Conservation (phyloP, 1,140 invertebrate species). For the Battus philenor region DNA sequence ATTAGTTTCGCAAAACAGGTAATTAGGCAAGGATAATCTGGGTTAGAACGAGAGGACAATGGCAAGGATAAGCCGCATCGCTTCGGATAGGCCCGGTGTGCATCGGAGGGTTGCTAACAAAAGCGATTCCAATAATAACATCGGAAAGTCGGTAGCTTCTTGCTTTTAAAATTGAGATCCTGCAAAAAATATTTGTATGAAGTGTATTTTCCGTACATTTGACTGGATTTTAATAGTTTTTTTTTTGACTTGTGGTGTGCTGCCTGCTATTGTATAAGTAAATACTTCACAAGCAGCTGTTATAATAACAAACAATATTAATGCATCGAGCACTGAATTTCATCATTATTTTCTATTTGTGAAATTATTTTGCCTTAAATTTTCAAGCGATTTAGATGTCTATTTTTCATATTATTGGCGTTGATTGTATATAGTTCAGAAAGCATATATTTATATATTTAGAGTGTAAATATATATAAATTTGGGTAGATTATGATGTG, state of each 20-base stretch:
- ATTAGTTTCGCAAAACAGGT: constrained; percentile 68
- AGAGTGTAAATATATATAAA: too few species aligned
- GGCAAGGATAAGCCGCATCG: constrained; percentile 38
- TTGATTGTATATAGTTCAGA: too few species aligned
- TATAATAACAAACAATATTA: constrained; percentile 25
- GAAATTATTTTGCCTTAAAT: too few species aligned
- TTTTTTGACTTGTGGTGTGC: constrained; percentile 23
- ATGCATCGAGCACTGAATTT: constrained; percentile 5
- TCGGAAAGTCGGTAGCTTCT: constrained; percentile 70
- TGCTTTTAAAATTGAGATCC: constrained; percentile 52
- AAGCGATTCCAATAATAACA: constrained; percentile 57
- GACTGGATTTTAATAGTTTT: constrained; percentile 23
- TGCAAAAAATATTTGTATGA: constrained; percentile 33
- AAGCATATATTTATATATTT: too few species aligned
- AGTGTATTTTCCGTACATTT: constrained; percentile 34
- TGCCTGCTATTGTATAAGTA: constrained; percentile 20
- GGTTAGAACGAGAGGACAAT: constrained; percentile 50
- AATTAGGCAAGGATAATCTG: constrained; percentile 64
- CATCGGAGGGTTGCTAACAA: constrained; percentile 56
- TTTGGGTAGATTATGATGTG: too few species aligned
- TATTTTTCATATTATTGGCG: too few species aligned
- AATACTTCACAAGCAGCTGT: constrained; percentile 29
- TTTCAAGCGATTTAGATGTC: too few species aligned
- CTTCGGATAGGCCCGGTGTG: constrained; percentile 47
- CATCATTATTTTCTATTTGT: not conserved